Evolutionary conservation across 1,140 invertebrate genomes (phyloP).

Genomic region (Cylas formicarius): DNA sequence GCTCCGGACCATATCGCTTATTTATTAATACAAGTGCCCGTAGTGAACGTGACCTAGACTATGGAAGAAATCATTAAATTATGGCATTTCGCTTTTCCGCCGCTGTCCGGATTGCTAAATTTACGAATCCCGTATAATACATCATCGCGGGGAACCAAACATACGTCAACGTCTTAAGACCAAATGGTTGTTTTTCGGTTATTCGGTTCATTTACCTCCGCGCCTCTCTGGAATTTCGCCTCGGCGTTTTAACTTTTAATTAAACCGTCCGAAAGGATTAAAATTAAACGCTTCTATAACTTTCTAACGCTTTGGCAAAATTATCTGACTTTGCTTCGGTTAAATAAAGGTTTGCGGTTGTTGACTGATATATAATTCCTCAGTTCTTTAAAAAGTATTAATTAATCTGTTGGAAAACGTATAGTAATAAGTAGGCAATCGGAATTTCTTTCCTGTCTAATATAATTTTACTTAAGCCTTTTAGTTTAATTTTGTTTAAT

Average conservation of each 20-base stretch:
- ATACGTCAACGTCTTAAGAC: too few relatives aligned
- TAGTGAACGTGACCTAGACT: conserved; percentile 39
- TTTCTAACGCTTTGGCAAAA: background rate
- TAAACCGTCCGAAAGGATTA: conserved; percentile 3
- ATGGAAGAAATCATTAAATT: conserved; percentile 40
- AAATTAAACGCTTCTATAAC: background rate
- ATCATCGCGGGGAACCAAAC: too few relatives aligned
- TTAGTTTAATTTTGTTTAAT: too few relatives aligned
- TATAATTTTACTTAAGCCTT: too few relatives aligned
- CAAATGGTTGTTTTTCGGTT: background rate
- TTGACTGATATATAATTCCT: too few relatives aligned
- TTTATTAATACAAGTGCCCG: conserved; percentile 40
- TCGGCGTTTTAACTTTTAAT: background rate
- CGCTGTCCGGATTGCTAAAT: conserved; percentile 20
- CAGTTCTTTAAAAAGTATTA: too few relatives aligned
- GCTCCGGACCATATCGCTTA: conserved; percentile 41
- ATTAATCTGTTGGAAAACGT: too few relatives aligned
- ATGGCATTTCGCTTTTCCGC: conserved; percentile 29
- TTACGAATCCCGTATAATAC: conserved; percentile 14
- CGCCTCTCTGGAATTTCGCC: conserved; percentile 5
- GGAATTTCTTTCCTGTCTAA: too few relatives aligned
- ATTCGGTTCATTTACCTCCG: background rate
- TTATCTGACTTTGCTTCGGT: too few relatives aligned
- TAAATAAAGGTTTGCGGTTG: too few relatives aligned
- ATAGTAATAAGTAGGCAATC: too few relatives aligned